Conservation (phyloP, 92 coral and sea anemone species). For the Epizoanthus stellaris region DNA sequence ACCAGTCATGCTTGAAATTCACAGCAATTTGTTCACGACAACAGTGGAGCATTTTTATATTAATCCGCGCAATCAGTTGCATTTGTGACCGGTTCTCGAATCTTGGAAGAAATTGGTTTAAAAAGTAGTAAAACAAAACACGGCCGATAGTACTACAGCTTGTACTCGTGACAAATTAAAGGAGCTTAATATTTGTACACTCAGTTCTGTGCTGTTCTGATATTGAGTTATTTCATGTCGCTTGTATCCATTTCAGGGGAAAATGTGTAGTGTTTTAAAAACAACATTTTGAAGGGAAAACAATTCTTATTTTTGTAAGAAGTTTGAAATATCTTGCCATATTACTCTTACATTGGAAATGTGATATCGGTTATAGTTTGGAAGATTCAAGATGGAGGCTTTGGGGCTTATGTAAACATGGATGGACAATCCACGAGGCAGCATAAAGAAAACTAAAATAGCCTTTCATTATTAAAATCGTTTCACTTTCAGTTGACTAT, state of each 20-base stretch:
- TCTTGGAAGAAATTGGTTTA: background rate
- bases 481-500: no score
- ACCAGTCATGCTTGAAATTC: background rate
- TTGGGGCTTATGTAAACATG: constrained; percentile 1
- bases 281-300: background rate
- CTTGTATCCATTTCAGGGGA: no score
- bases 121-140: no score
- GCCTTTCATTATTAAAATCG: no score
- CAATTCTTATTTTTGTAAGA: background rate
- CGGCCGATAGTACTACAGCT: no score
- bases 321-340: background rate
- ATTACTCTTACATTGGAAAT: background rate
- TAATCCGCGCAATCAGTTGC: background rate
- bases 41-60: background rate
- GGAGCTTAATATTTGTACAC: no score
- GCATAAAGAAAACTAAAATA: background rate
- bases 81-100: background rate
- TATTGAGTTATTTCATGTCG: no score
- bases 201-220: no score
- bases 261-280: background rate
- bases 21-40: background rate
- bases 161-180: no score
- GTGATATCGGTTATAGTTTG: background rate
- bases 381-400: constrained; percentile 14
- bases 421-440: constrained; percentile 10